A percentile compares a stretch with the other conserved stretches of the same genome.
Evolutionary conservation across 2,797 vertebrate genomes (phyloP).

Genomic region (Paramormyrops hopkinsi): DNA sequence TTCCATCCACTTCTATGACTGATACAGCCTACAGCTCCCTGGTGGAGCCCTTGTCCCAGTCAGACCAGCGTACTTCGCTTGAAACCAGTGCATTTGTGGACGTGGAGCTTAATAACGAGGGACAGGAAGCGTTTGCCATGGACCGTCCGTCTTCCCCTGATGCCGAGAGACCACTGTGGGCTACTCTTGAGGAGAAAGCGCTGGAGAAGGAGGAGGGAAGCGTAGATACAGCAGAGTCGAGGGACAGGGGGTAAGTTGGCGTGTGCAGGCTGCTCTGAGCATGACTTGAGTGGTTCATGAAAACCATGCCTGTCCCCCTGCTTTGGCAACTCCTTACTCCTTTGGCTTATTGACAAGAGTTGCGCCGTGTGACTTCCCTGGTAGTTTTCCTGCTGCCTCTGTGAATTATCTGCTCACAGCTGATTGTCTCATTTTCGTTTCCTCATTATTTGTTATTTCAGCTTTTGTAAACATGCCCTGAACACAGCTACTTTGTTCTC

Average conservation of each 20-base stretch:
- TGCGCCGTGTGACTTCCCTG: not conserved
- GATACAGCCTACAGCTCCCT: not conserved
- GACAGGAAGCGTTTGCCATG: not conserved
- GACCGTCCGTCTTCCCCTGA: not conserved
- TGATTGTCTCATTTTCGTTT: not conserved
- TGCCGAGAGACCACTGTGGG: slow-evolving; percentile 32
- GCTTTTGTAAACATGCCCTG: not conserved
- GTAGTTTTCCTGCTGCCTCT: not conserved
- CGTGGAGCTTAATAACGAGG: slow-evolving; percentile 1
- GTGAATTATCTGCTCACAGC: not conserved
- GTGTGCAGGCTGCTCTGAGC: slow-evolving; percentile 19
- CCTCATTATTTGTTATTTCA: not conserved
- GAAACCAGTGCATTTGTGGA: slow-evolving; percentile 19
- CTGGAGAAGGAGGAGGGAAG: slow-evolving; percentile 25
- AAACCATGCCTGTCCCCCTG: too few relatives aligned
- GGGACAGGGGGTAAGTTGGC: slow-evolving; percentile 37
- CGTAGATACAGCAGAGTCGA: slow-evolving; percentile 17
- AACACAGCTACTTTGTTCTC: not conserved
- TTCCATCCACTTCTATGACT: not conserved
- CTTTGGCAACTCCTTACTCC: not conserved
- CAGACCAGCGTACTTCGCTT: slow-evolving; percentile 28
- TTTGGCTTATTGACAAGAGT: not conserved
- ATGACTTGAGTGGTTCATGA: slow-evolving; percentile 16
- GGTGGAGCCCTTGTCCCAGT: slow-evolving; percentile 14
- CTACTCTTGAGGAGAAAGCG: slow-evolving; percentile 44